Evolutionary conservation across 2,113 vertebrate genomes (phyloP).

Genomic region (Phodopus roborovskii): DNA sequence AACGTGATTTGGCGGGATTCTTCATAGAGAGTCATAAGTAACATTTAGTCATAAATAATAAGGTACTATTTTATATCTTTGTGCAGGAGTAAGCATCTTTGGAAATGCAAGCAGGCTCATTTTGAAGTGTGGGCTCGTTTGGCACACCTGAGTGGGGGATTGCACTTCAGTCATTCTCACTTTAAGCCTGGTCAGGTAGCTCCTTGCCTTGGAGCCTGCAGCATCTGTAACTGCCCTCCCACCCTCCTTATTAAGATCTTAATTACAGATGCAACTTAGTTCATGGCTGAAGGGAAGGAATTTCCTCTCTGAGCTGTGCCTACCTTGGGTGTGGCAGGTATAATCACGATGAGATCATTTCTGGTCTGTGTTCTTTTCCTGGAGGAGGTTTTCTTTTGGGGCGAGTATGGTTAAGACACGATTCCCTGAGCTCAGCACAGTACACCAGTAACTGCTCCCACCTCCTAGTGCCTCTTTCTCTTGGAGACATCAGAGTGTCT

Average conservation of each 20-base stretch:
- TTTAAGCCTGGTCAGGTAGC: conserved; percentile 18
- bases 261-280: conserved; percentile 83
- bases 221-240: conserved; percentile 69
- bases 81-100: conserved; percentile 11
- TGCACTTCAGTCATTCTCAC: conserved; percentile 67
- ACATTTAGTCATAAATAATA: conserved; percentile 15
- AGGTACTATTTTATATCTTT: not conserved
- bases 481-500: conserved; percentile 23
- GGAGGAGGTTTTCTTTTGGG: conserved; percentile 45
- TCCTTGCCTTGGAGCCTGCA: conserved; percentile 73
- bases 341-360: conserved; percentile 89
- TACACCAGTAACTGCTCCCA: conserved; percentile 27
- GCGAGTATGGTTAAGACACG: conserved; percentile 43
- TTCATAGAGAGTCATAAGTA: not conserved
- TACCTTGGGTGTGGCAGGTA: conserved; percentile 85
- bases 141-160: conserved; percentile 77
- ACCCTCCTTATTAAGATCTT: conserved; percentile 85
- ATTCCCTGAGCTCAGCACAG: conserved; percentile 68
- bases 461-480: conserved; percentile 57
- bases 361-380: conserved; percentile 78
- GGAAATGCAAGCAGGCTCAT: not conserved
- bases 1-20: not conserved
- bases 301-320: conserved; percentile 85
- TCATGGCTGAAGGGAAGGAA: conserved; percentile 84
- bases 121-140: not conserved